Percentiles rank a stretch among this genome's conserved stretches.
These are phyloP conservation scores for Crossocerus cetratus DNA, from an alignment of 2,888 invertebrate genomes.

Conservation along the genomic window DNA sequence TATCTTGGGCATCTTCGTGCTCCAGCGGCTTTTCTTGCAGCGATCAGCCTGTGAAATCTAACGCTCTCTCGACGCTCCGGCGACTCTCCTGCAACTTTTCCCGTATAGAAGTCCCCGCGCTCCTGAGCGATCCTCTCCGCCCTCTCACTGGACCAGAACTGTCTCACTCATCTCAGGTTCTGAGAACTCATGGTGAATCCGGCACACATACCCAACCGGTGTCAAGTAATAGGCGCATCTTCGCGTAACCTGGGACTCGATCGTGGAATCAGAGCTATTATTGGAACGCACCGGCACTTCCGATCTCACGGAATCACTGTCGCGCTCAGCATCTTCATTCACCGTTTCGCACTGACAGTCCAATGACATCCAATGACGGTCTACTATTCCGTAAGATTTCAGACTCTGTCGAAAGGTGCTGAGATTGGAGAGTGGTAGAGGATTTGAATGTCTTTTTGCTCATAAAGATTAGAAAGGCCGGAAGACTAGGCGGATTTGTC, in stretches of 20 bases:
- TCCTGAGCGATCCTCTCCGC: constrained; percentile 35
- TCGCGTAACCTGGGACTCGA: not conserved
- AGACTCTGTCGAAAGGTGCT: too few species aligned
- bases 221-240: constrained; percentile 16
- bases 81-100: constrained; percentile 51
- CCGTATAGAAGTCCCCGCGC: constrained; percentile 12
- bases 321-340: too few species aligned
- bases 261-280: not conserved
- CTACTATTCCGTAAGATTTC: too few species aligned
- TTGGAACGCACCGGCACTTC: not conserved
- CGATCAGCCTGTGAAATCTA: constrained; percentile 71
- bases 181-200: constrained; percentile 36
- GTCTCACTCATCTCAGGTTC: constrained; percentile 72
- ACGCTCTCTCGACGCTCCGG: constrained; percentile 58
- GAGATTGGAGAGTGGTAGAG: too few species aligned
- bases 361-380: too few species aligned
- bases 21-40: constrained; percentile 44
- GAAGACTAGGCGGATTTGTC: too few species aligned
- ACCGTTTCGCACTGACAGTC: too few species aligned
- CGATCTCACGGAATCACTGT: too few species aligned
- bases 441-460: too few species aligned
- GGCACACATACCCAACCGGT: constrained; percentile 6
- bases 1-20: constrained; percentile 62
- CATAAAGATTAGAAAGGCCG: too few species aligned
- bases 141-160: constrained; percentile 68